Base-by-base conservation (phyloP, 2,888 invertebrate species). In the Tanytarsus gracilentus region DNA sequence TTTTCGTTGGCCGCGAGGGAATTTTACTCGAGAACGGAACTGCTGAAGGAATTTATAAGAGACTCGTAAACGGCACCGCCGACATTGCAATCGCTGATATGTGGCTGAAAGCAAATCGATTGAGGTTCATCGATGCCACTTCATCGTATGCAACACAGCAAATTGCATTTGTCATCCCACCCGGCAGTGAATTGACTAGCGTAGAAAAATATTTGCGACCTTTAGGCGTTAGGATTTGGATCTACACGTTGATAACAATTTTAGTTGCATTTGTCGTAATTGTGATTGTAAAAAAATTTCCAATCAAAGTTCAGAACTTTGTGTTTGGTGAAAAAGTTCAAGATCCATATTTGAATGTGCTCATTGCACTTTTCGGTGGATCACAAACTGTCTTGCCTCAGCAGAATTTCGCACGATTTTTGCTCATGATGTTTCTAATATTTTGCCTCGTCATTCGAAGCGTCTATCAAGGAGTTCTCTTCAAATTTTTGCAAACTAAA, bases 341-440 rank as follows among this genome's bases (percentile, higher is more conserved):
- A 27, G 21, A 58, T 25, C 58, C 58, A 4, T 58, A 48, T 30
- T 9, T 58, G 30, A 58, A 58, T 27, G 23, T 58, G n/a, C 18
- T 58, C 6, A 16, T 29, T 16, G 58, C 58, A 14, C 16, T 58
- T n/a, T 3, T 48, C 6, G 58, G 58, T 11, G 44, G 44, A 4
- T 48, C 44, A 29, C 58, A 58, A 23, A n/a, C 18, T 2, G 18
- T 14, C 7, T 7, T 58, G 1, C 58, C 58, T 2, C 21, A 39
- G 1, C 39, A 23, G 9, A 58, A 58, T 23, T 58, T 58, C 16
- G 44, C 58, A 7, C 26, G 58, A 18, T 48, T 26, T 6, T 11
- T 58, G 8, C 48, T 58, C 1, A 58, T 58, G 55, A 40, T 56
- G 55, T 56, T 56, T 14, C 27, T 56, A 16, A 8, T 56, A 16